Percentiles rank a stretch among this genome's conserved stretches.
phyloP scores from a whole-genome alignment of 1,140 invertebrate genomes.

The Ips typographus region DNA sequence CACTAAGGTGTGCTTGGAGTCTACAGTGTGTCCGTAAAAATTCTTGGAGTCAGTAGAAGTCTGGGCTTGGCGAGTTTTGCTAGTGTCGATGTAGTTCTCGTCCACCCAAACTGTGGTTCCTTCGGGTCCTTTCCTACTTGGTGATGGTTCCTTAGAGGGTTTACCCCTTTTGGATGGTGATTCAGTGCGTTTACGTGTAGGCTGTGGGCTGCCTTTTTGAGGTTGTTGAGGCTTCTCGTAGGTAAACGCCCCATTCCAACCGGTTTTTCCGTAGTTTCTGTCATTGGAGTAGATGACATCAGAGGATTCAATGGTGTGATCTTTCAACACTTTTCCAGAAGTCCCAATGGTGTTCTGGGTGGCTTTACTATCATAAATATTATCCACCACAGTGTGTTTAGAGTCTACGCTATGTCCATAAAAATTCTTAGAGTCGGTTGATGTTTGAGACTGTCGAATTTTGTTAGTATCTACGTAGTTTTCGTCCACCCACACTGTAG shows the following conservation, averaged over 20 bases:
- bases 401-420: slow-evolving; percentile 32
- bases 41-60: slow-evolving; percentile 41
- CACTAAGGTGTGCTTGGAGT: slow-evolving; percentile 41
- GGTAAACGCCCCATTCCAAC: slow-evolving; percentile 49
- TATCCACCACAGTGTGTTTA: slow-evolving; percentile 35
- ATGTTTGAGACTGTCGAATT: slow-evolving; percentile 36
- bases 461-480: slow-evolving; percentile 41
- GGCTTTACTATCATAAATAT: slow-evolving; percentile 39
- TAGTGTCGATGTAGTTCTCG: slow-evolving; percentile 40
- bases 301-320: slow-evolving; percentile 39
- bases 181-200: slow-evolving; percentile 5
- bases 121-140: slow-evolving; percentile 14
- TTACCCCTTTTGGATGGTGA: slow-evolving; percentile 29
- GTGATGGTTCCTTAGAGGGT: slow-evolving; percentile 40
- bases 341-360: slow-evolving; percentile 45
- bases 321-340: slow-evolving; percentile 42
- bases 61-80: slow-evolving; percentile 40
- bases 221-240: slow-evolving; percentile 36
- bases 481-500: slow-evolving; percentile 38
- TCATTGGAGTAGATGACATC: slow-evolving; percentile 48
- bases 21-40: slow-evolving; percentile 46
- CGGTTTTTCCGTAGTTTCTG: slow-evolving; percentile 48
- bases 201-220: slow-evolving; percentile 1
- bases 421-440: slow-evolving; percentile 15
- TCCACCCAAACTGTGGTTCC: slow-evolving; percentile 30